A percentile compares a stretch with the other conserved stretches of the same genome.
Evolutionary conservation across 2,113 vertebrate species (phyloP).

Genomic region (Orycteropus afer): DNA sequence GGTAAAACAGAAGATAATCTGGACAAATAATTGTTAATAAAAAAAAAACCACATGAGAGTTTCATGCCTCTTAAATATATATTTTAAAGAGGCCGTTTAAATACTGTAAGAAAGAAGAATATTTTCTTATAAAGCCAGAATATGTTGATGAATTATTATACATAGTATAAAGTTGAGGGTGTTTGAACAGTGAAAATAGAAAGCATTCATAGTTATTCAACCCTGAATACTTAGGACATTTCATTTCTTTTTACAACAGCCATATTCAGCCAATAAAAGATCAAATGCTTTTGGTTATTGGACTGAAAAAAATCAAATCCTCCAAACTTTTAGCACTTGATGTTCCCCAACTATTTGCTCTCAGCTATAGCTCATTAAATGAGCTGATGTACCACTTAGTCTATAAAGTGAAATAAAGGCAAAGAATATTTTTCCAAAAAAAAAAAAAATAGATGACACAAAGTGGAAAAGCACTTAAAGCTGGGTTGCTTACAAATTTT

Average conservation of each 20-base stretch:
- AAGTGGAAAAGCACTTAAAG: not conserved
- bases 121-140: constrained; percentile 52
- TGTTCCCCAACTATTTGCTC: constrained; percentile 77
- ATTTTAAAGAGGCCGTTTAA: constrained; percentile 40
- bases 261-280: constrained; percentile 84
- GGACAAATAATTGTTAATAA: constrained; percentile 43
- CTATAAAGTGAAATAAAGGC: constrained; percentile 80
- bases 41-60: constrained; percentile 24
- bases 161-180: constrained; percentile 71
- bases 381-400: constrained; percentile 67
- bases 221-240: constrained; percentile 80
- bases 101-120: not conserved
- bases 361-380: constrained; percentile 78
- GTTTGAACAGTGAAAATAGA: constrained; percentile 73
- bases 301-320: constrained; percentile 78
- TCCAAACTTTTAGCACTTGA: constrained; percentile 76
- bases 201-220: constrained; percentile 77
- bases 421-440: not conserved
- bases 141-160: constrained; percentile 12
- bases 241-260: constrained; percentile 84
- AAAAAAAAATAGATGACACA: not conserved
- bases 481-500: not conserved
- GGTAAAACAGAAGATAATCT: constrained; percentile 69
- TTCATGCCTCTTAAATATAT: constrained; percentile 57
- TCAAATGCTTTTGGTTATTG: constrained; percentile 82